Evolutionary conservation across 2,888 invertebrate species (phyloP).

Genomic region (Phyllotreta cruciferae): DNA sequence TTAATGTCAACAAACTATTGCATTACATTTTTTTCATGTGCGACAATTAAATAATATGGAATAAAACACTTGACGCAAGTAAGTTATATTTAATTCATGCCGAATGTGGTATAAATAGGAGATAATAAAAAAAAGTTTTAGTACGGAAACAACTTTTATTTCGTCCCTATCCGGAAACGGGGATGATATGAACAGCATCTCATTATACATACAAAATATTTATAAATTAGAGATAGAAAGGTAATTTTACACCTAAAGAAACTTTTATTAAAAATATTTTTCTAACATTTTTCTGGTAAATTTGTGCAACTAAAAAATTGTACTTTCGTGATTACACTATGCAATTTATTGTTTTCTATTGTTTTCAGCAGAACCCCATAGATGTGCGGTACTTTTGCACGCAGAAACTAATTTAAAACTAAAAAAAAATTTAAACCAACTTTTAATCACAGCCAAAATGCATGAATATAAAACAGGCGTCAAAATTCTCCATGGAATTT

Average conservation of each 20-base stretch:
- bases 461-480: too few species aligned
- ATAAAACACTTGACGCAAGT: too few species aligned
- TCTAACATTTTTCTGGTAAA: constrained; percentile 45
- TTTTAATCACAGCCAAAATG: constrained; percentile 32
- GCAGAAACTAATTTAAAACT: too few species aligned
- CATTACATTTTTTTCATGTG: constrained; percentile 21
- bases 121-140: constrained; percentile 28
- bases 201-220: constrained; percentile 49
- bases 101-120: constrained; percentile 14
- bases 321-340: constrained; percentile 49
- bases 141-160: constrained; percentile 48
- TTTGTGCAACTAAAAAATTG: constrained; percentile 56
- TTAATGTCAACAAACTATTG: constrained; percentile 28
- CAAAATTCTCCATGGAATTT: too few species aligned
- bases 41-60: constrained; percentile 7
- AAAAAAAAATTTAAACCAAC: too few species aligned
- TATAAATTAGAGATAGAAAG: constrained; percentile 39
- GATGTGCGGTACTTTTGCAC: too few species aligned
- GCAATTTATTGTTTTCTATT: constrained; percentile 31
- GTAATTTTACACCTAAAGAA: constrained; percentile 42
- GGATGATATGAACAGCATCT: constrained; percentile 40
- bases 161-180: constrained; percentile 46
- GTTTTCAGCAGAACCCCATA: constrained; percentile 35
- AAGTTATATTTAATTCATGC: too few species aligned
- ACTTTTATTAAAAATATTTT: constrained; percentile 52